Evolutionary conservation across 23 tunicate genomes (phyloP).

Genomic region (Phallusia fumigata): DNA sequence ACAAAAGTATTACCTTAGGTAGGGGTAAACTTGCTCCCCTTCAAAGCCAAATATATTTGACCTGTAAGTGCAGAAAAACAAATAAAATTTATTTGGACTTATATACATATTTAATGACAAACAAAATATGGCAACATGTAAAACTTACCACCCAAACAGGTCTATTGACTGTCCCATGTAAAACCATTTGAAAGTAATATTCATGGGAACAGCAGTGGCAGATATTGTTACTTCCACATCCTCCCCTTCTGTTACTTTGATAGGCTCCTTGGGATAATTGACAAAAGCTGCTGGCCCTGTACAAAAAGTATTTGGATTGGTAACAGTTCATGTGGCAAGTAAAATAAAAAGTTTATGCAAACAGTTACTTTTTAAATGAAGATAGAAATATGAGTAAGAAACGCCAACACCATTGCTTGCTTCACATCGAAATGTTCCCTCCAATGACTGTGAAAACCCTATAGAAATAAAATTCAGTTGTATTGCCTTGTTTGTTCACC

Average conservation of each 20-base stretch:
- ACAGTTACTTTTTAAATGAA: conserved; percentile 25
- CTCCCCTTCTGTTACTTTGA: conserved; percentile 52
- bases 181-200: conserved; percentile 56
- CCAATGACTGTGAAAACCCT: conserved; percentile 21
- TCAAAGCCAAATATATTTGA: conserved; percentile 18
- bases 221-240: conserved; percentile 33
- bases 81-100: too few species aligned
- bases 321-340: background rate
- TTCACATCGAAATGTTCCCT: conserved; percentile 63
- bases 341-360: background rate
- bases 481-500: too few species aligned
- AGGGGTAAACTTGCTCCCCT: background rate
- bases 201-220: conserved; percentile 53
- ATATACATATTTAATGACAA: too few species aligned
- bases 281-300: conserved; percentile 44
- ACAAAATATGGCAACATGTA: too few species aligned
- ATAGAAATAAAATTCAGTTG: background rate
- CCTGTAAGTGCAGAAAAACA: conserved; percentile 18
- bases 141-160: conserved; percentile 27
- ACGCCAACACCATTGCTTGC: conserved; percentile 53
- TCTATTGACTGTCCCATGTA: conserved; percentile 30
- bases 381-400: background rate
- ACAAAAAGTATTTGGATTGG: background rate
- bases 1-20: background rate
- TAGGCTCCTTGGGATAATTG: background rate